Base-by-base conservation (phyloP, 2,888 invertebrate genomes). In the Tribolium freemani region DNA sequence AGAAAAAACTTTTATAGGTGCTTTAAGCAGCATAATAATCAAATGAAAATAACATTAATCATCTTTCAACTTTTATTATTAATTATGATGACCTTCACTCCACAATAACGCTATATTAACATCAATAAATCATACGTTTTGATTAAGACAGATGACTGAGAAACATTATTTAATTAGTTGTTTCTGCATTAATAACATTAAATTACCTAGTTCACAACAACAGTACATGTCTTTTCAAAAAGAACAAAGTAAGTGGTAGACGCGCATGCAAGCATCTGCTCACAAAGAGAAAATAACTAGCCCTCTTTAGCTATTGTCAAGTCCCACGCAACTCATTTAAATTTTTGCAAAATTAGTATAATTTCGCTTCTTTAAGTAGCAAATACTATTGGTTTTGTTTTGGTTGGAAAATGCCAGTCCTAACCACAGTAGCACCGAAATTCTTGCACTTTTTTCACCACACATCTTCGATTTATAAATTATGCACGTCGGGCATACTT, bases 1-100 rank as follows among this genome's bases (percentile, higher is more conserved):
- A 51, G 11, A 58, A 69, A 69, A 67, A 56, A 58, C 54, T 58
- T 54, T 69, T 69, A 69, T 69, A 48, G 57, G 68, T 68, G 60
- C 61, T 69, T 53, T 53, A 30, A 69, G 56, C 69, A 61, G 63
- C 69, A 54, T 70, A 45, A 71, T 64, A 71, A 71, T 69, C 60
- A 60, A 69, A 69, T 69, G 54, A 73, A 73, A 73, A 69, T 54
- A 69, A 69, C 72, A 73, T 73, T 64, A 73, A 73, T 73, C 72
- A 73, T 61, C 46, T 67, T 53, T 72, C 64, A 69, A 57, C 58
- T 51, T 69, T 50, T 58, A 64, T 69, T 73, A 73, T 73, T 72
- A 72, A 72, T 72, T 72, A 73, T 54, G 13, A 53, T 69, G 72
- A 66, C 72, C 72, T 73, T 73, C 69, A 58, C 63, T 51, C 57